phyloP scores from a whole-genome alignment of 2,888 invertebrate species.

The Sesamia inferens region DNA sequence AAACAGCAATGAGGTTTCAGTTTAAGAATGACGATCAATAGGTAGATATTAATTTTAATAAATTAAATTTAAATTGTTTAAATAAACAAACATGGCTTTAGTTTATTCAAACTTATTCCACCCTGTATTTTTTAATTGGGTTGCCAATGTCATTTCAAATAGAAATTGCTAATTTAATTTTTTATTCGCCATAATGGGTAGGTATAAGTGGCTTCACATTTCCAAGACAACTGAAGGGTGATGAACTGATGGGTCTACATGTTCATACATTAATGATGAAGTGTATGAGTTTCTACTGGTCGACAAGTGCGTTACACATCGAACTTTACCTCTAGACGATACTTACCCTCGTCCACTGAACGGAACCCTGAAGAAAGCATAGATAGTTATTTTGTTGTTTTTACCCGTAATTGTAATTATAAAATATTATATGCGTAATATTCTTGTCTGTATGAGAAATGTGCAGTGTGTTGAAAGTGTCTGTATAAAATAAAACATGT shows the following conservation, averaged over 20 bases:
- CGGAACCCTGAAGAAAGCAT: conserved; percentile 82
- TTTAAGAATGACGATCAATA: conserved; percentile 20
- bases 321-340: conserved; percentile 69
- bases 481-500: not conserved
- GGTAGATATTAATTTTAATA: conserved; percentile 13
- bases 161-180: not conserved
- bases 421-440: conserved; percentile 6
- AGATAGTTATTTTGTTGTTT: conserved; percentile 48
- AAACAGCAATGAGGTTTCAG: conserved; percentile 10
- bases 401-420: conserved; percentile 3
- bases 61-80: too few species aligned
- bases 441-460: conserved; percentile 2
- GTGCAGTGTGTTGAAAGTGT: conserved; percentile 14
- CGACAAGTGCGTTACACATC: conserved; percentile 68
- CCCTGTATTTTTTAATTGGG: conserved; percentile 30
- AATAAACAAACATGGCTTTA: conserved; percentile 12
- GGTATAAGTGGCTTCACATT: conserved; percentile 13
- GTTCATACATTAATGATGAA: conserved; percentile 59
- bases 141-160: conserved; percentile 28
- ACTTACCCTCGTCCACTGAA: conserved; percentile 87
- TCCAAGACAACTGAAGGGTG: conserved; percentile 20
- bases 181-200: conserved; percentile 15
- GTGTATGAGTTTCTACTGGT: conserved; percentile 61
- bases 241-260: conserved; percentile 59
- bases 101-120: conserved; percentile 16